Conservation (phyloP, 2,888 invertebrate species). For the Harpalus rubripes region DNA sequence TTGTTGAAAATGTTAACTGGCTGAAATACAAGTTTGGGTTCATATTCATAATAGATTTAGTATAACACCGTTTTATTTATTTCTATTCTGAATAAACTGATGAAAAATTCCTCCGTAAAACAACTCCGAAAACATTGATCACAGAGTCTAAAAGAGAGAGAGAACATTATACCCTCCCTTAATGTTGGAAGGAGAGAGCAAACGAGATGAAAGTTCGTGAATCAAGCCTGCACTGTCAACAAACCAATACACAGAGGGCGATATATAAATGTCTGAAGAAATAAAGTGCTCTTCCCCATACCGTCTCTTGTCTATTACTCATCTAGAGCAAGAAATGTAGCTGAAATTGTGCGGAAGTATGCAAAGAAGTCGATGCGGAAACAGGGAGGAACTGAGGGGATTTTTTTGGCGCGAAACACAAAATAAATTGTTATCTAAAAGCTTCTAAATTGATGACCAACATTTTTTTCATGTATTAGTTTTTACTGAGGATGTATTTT, state of each 20-base stretch:
- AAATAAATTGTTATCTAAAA: too few relatives aligned
- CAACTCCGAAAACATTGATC: neutral
- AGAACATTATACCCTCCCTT: neutral
- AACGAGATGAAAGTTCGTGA: constrained; percentile 58
- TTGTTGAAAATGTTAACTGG: too few relatives aligned
- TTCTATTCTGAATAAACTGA: neutral
- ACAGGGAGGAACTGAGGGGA: neutral
- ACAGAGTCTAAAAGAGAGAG: neutral
- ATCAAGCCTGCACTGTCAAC: constrained; percentile 64
- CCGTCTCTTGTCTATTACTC: constrained; percentile 61
- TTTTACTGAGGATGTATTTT: too few relatives aligned
- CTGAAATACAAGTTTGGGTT: too few relatives aligned
- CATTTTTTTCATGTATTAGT: too few relatives aligned
- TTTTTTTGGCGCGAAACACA: too few relatives aligned
- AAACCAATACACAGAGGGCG: constrained; percentile 59
- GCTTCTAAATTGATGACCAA: too few relatives aligned
- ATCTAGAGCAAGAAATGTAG: constrained; percentile 50
- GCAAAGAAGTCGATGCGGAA: constrained; percentile 23
- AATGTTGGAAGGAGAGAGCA: neutral
- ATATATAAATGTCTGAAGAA: constrained; percentile 65
- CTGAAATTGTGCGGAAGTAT: constrained; percentile 41
- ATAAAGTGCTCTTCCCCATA: constrained; percentile 63
- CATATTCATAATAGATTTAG: too few relatives aligned
- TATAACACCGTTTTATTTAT: neutral
- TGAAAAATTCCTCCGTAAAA: neutral